Conservation (phyloP, 2,797 vertebrate species). For the Ispidina lecontei region DNA sequence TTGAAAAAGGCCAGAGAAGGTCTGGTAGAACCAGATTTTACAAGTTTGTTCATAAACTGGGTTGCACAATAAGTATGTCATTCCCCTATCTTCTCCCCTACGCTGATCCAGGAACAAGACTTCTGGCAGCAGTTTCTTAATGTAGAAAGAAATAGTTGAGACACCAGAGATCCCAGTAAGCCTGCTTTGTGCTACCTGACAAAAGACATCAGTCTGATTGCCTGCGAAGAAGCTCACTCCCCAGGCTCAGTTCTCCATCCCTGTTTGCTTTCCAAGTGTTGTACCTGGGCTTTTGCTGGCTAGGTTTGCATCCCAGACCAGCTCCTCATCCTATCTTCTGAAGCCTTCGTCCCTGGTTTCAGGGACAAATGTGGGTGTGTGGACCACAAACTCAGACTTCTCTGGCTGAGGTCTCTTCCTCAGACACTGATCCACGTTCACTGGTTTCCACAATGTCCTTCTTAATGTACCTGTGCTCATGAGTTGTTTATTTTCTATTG, state of each 20-base stretch:
- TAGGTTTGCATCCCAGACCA: background rate
- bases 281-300: fast-evolving
- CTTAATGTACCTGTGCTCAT: background rate
- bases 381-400: background rate
- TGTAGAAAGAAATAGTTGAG: background rate
- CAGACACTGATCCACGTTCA: fast-evolving
- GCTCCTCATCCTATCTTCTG: background rate
- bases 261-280: background rate
- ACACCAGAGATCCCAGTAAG: background rate
- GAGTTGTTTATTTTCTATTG: background rate
- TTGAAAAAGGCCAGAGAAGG: slow-evolving; percentile 8
- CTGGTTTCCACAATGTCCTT: background rate
- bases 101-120: background rate
- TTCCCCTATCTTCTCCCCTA: background rate
- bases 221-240: fast-evolving
- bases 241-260: fast-evolving
- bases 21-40: slow-evolving; percentile 21
- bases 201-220: fast-evolving
- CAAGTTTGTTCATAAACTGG: background rate
- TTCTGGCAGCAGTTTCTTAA: background rate
- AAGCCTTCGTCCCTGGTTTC: background rate
- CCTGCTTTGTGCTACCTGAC: background rate
- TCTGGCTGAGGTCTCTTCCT: background rate
- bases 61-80: background rate
- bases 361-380: fast-evolving